Percentiles rank a stretch among this genome's conserved stretches.
These are phyloP conservation scores for Ophion slaviceki DNA, from an alignment of 2,888 invertebrate species.

Conservation along the genomic window DNA sequence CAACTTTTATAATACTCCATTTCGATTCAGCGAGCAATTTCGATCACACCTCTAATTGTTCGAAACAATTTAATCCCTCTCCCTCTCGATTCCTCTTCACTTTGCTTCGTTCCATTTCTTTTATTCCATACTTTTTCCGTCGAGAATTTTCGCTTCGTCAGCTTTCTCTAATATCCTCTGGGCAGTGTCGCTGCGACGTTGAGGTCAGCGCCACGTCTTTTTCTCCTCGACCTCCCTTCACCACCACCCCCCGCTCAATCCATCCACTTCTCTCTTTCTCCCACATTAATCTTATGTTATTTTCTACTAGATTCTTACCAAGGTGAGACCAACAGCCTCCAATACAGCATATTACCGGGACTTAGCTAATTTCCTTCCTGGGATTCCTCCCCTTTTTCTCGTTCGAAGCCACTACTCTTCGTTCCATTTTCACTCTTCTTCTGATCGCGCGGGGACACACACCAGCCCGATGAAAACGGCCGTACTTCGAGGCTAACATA, in stretches of 20 bases:
- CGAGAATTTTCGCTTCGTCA: conserved; percentile 55
- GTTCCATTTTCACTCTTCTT: conserved; percentile 66
- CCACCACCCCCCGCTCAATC: neutral
- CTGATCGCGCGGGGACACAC: conserved; percentile 42
- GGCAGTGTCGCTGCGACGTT: conserved; percentile 36
- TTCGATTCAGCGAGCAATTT: conserved; percentile 59
- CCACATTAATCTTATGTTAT: conserved; percentile 41
- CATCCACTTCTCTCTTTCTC: neutral
- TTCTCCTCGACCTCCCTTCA: neutral
- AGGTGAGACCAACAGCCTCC: conserved; percentile 67
- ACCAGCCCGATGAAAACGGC: conserved; percentile 20
- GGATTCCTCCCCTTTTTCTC: conserved; percentile 64
- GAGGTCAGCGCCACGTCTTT: conserved; percentile 46
- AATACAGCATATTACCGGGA: conserved; percentile 77
- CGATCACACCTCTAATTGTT: conserved; percentile 55
- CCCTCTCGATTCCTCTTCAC: conserved; percentile 42
- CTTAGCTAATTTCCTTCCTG: conserved; percentile 76
- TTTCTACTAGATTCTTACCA: conserved; percentile 35
- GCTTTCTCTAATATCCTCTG: conserved; percentile 54
- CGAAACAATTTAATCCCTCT: conserved; percentile 54
- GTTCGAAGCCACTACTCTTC: conserved; percentile 28
- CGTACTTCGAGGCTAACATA: conserved; percentile 22
- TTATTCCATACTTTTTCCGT: conserved; percentile 25
- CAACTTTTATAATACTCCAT: conserved; percentile 47
- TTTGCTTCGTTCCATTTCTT: conserved; percentile 44